Evolutionary conservation across 2,113 vertebrate genomes (phyloP).

Genomic region (Nannospalax galili): DNA sequence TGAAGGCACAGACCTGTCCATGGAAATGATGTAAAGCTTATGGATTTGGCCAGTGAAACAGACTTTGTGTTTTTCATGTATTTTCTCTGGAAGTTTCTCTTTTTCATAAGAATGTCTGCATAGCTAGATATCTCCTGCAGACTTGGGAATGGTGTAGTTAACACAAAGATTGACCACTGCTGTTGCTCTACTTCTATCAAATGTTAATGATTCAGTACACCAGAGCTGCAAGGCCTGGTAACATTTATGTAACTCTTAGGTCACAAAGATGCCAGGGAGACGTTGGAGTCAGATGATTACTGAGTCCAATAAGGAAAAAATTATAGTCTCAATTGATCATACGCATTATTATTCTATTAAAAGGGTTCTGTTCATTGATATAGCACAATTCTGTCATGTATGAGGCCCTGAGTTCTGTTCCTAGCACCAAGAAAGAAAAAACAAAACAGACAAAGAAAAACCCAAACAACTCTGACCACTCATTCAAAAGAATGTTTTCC

Average conservation of each 20-base stretch:
- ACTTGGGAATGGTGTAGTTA: neutral
- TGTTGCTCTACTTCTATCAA: fast-evolving
- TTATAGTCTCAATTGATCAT: no score
- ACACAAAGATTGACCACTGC: no score
- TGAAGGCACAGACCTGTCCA: neutral
- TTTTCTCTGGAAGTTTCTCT: neutral
- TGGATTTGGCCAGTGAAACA: no score
- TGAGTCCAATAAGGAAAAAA: neutral
- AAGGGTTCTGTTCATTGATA: neutral
- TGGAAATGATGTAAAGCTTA: neutral
- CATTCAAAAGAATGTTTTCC: neutral
- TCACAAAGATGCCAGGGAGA: neutral
- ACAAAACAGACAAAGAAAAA: neutral
- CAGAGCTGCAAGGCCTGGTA: neutral
- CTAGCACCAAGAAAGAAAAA: neutral
- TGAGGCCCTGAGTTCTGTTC: neutral
- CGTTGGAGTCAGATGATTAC: neutral
- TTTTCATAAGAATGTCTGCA: neutral
- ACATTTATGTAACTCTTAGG: neutral
- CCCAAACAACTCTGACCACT: neutral
- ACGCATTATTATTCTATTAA: neutral
- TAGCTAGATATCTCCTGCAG: neutral
- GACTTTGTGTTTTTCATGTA: neutral
- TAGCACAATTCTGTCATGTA: neutral
- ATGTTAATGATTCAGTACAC: neutral